Evolutionary conservation across 23 tunicate species (phyloP), one percentile per base, ranked within the genome.

Genomic region (Diplosoma virens): DNA sequence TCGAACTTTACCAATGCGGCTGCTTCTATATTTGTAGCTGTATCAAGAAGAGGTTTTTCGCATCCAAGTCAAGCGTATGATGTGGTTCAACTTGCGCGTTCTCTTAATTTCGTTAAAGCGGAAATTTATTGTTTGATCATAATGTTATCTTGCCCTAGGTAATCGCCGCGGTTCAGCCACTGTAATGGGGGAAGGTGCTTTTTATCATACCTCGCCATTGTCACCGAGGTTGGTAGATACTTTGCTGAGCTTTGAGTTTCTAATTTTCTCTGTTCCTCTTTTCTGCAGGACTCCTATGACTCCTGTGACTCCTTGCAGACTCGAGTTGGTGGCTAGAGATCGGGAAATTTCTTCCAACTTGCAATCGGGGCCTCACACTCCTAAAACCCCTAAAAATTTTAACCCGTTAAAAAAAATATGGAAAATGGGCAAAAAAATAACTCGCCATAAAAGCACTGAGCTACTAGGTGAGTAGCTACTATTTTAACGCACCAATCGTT

Each of bases 231-330:
- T 7, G 18, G 69, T 61, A 27, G 9, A n/a, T n/a, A n/a, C n/a
- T n/a, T n/a, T n/a, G n/a, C n/a, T n/a, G n/a, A n/a, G n/a, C n/a
- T n/a, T n/a, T n/a, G n/a, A n/a, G n/a, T n/a, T n/a, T n/a, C n/a
- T n/a, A n/a, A n/a, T n/a, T n/a, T n/a, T n/a, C n/a, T n/a, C n/a
- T n/a, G n/a, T n/a, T n/a, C n/a, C n/a, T n/a, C n/a, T n/a, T n/a
- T n/a, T n/a, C n/a, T n/a, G n/a, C 31, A 77, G 96, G 53, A 89
- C 96, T 6, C 96, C 96, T 30, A 71, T 89, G 83, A 89, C 96
- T 17, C 96, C 96, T 1, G 68, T 78, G 1, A 82, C 88, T 1
- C 96, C 96, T 26, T 41, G 24, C 55, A 82, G 75, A 53, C 32
- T 37, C 30, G 93, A 86, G 33, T 58, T 86, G 81, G 50, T 71